A percentile compares a stretch with the other conserved stretches of the same genome.
These are phyloP conservation scores for Neogobius melanostomus DNA, from an alignment of 2,113 vertebrate species.

Conservation along the genomic window DNA sequence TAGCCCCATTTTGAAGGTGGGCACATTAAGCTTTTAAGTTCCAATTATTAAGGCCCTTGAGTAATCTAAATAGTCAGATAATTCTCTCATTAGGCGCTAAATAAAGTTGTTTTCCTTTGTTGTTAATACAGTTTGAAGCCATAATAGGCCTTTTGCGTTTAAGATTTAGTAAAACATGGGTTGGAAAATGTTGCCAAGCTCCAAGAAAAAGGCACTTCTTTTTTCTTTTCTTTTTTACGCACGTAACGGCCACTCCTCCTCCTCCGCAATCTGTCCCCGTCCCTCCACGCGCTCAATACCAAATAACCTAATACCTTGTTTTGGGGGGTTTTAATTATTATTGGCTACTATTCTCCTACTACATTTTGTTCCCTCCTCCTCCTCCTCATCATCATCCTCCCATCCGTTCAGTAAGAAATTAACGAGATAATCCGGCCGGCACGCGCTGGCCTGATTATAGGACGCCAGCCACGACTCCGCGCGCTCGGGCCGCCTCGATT, in stretches of 20 bases:
- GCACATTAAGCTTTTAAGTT: too few relatives aligned
- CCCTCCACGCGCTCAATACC: slow-evolving; percentile 84
- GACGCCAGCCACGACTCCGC: slow-evolving; percentile 82
- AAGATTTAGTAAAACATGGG: too few relatives aligned
- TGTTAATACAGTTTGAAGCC: too few relatives aligned
- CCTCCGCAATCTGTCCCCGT: slow-evolving; percentile 84
- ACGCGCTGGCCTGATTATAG: slow-evolving; percentile 96
- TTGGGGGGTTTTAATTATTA: slow-evolving; percentile 89
- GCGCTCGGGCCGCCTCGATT: slow-evolving; percentile 83
- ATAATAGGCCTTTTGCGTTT: too few relatives aligned
- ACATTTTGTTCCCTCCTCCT: too few relatives aligned
- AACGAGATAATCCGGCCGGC: slow-evolving; percentile 97
- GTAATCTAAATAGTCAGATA: too few relatives aligned
- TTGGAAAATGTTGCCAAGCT: background rate
- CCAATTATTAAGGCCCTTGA: too few relatives aligned
- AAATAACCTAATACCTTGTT: slow-evolving; percentile 77
- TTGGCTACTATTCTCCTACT: slow-evolving; percentile 76
- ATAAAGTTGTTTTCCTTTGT: too few relatives aligned
- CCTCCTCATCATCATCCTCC: slow-evolving; percentile 60
- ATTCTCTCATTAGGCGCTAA: too few relatives aligned
- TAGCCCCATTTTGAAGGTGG: too few relatives aligned
- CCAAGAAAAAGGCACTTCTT: slow-evolving; percentile 39
- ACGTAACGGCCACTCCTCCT: slow-evolving; percentile 79
- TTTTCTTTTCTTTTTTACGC: slow-evolving; percentile 57
- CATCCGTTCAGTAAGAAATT: slow-evolving; percentile 83